These are phyloP conservation scores for Asobara japonica DNA, from an alignment of 1,140 invertebrate species.

Conservation along the genomic window DNA sequence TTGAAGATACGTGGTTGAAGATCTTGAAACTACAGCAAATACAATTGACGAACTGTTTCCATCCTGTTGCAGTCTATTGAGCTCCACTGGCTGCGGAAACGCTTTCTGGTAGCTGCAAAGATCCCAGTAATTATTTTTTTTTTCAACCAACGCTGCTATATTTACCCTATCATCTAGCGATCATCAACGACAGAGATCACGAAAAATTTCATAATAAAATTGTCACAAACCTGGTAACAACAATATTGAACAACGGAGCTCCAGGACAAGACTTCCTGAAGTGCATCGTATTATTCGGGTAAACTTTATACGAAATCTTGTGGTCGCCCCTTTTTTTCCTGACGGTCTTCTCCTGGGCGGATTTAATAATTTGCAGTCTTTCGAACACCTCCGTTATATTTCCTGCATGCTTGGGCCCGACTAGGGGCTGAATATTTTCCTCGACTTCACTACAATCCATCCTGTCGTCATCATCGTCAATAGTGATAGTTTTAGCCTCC, in stretches of 20 bases:
- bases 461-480: constrained; percentile 59
- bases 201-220: not conserved
- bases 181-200: not conserved
- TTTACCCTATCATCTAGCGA: not conserved
- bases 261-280: constrained; percentile 59
- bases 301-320: constrained; percentile 61
- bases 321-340: constrained; percentile 54
- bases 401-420: constrained; percentile 44
- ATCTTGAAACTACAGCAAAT: constrained; percentile 49
- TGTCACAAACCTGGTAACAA: constrained; percentile 53
- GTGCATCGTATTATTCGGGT: constrained; percentile 45
- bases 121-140: constrained; percentile 18
- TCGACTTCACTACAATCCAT: constrained; percentile 51
- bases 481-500: constrained; percentile 61
- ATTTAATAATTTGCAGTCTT: constrained; percentile 60
- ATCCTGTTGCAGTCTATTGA: constrained; percentile 53
- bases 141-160: not conserved
- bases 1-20: constrained; percentile 53
- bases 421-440: constrained; percentile 48
- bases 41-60: constrained; percentile 47
- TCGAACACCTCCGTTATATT: constrained; percentile 55
- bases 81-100: constrained; percentile 49
- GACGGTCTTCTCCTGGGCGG: constrained; percentile 50
- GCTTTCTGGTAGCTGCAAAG: constrained; percentile 44
- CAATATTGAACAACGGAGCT: constrained; percentile 52